Evolutionary conservation across 2,113 vertebrate genomes (phyloP).

Genomic region (Nansenia antarctica): DNA sequence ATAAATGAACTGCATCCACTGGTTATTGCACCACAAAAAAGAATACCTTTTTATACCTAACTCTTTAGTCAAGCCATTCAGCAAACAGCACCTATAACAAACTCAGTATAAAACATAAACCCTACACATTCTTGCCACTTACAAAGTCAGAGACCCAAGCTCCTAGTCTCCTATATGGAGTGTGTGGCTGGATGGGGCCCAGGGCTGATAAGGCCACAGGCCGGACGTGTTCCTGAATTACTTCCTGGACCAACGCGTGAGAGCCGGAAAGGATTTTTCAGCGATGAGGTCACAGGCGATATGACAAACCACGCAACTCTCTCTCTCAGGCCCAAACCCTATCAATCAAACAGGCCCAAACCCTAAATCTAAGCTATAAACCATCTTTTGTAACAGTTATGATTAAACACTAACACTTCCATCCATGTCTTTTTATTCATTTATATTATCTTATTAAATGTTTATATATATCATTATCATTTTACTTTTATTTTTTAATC

Average conservation of each 20-base stretch:
- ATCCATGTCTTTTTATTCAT: too few species aligned
- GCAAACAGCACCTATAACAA: not conserved
- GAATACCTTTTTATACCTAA: too few species aligned
- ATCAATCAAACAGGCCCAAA: too few species aligned
- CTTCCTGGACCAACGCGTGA: not conserved
- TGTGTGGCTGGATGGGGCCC: not conserved
- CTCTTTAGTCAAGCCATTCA: not conserved
- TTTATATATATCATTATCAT: too few species aligned
- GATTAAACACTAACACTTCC: too few species aligned
- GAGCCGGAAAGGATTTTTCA: not conserved
- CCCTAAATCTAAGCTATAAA: too few species aligned
- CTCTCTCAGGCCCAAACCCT: not conserved
- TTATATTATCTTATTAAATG: too few species aligned
- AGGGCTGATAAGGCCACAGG: conserved; percentile 9
- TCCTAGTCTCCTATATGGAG: not conserved
- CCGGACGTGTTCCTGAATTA: not conserved
- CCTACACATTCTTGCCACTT: not conserved
- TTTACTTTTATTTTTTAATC: too few species aligned
- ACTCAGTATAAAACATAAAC: not conserved
- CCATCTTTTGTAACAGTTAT: too few species aligned
- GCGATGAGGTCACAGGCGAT: not conserved
- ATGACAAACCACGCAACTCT: not conserved
- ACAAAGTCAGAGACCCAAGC: not conserved
- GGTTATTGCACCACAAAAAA: not conserved
- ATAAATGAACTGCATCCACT: conserved; percentile 80